Evolutionary conservation across 2,888 invertebrate genomes (phyloP).

Genomic region (Noctua fimbriata): DNA sequence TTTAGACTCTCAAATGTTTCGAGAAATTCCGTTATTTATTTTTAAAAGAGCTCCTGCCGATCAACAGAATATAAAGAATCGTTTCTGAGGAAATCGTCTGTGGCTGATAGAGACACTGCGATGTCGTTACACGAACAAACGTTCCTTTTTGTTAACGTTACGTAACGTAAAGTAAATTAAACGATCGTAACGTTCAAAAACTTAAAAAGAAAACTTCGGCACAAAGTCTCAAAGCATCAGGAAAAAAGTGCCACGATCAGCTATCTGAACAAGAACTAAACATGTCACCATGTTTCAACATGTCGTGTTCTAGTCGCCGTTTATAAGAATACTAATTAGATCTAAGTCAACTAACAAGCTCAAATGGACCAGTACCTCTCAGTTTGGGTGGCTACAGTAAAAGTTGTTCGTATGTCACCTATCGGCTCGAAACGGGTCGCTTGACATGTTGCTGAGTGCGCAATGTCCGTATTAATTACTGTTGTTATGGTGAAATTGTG

Average conservation of each 20-base stretch:
- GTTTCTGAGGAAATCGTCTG: not conserved
- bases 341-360: constrained; percentile 56
- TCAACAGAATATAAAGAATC: not conserved
- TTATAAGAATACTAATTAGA: constrained; percentile 59
- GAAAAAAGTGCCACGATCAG: constrained; percentile 40
- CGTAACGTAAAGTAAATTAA: not conserved
- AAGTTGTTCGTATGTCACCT: constrained; percentile 68
- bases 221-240: not conserved
- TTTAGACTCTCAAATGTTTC: not conserved
- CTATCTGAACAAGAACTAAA: constrained; percentile 14
- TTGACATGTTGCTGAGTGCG: constrained; percentile 57
- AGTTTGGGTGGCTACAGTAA: constrained; percentile 63
- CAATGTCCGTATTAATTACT: constrained; percentile 60
- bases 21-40: not conserved
- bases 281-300: constrained; percentile 36
- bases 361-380: constrained; percentile 52
- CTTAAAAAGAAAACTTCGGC: not conserved
- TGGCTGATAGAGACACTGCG: not conserved
- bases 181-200: not conserved
- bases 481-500: constrained; percentile 61
- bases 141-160: not conserved
- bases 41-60: not conserved
- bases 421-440: constrained; percentile 48
- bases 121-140: not conserved
- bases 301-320: constrained; percentile 34